A percentile compares a stretch with the other conserved stretches of the same genome.
Evolutionary conservation across 2,888 invertebrate genomes (phyloP).

Genomic region (Patella pellucida): DNA sequence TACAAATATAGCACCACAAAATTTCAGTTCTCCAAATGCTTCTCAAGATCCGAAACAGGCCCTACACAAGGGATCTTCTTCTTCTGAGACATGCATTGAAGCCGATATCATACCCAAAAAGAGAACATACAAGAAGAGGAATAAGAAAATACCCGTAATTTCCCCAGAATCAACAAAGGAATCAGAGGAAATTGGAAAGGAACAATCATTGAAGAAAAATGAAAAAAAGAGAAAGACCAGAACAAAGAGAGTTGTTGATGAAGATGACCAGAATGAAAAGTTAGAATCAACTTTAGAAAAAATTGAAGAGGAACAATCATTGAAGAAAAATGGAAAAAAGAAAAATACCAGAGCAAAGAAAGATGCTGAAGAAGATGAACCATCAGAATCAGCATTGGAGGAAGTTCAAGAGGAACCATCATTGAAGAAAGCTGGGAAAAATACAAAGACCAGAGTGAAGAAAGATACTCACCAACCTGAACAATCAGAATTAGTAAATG

Average conservation of each 20-base stretch:
- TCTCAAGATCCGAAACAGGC: too few species aligned
- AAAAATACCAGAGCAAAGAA: too few species aligned
- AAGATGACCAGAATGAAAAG: background rate
- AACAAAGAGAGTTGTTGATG: background rate
- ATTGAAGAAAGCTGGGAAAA: background rate
- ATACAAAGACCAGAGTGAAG: background rate
- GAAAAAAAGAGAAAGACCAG: background rate
- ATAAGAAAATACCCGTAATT: background rate
- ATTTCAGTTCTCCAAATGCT: too few species aligned
- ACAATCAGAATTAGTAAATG: background rate
- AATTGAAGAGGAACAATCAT: too few species aligned
- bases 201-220: background rate
- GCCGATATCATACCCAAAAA: too few species aligned
- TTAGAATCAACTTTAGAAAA: too few species aligned
- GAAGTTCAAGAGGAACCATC: background rate
- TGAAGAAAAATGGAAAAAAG: too few species aligned
- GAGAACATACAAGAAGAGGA: background rate
- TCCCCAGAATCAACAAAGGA: too few species aligned
- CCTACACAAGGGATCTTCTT: too few species aligned
- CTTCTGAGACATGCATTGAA: too few species aligned
- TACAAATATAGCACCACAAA: too few species aligned
- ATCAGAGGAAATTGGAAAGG: background rate
- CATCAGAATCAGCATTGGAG: background rate
- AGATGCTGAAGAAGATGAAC: background rate
- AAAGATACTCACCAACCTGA: background rate